These are phyloP conservation scores for Pristionchus exspectatus DNA, from an alignment of 2,888 invertebrate species.

Conservation along the genomic window DNA sequence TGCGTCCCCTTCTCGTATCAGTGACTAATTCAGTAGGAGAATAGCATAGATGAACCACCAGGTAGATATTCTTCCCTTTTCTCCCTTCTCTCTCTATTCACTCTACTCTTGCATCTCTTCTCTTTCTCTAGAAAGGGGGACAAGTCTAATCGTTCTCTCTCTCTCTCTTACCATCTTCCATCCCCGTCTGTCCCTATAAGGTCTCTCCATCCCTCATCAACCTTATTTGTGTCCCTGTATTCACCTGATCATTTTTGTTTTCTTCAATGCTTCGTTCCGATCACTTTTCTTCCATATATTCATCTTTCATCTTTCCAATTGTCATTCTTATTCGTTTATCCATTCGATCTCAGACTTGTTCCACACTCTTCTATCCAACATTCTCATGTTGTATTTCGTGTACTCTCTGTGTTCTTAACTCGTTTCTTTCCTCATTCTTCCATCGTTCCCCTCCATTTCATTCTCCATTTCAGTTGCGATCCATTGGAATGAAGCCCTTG, in stretches of 20 bases:
- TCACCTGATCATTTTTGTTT: neutral
- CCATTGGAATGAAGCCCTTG: constrained; percentile 15
- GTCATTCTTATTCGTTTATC: neutral
- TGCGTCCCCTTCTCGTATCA: constrained; percentile 2
- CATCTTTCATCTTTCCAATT: neutral
- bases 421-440: constrained; percentile 2
- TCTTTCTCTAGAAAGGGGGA: constrained; percentile 29
- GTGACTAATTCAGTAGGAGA: constrained; percentile 2
- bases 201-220: constrained; percentile 27
- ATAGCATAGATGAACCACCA: constrained; percentile 15
- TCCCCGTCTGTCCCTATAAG: neutral
- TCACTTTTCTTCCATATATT: neutral
- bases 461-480: constrained; percentile 18
- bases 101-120: constrained; percentile 33
- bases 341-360: neutral
- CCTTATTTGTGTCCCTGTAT: neutral
- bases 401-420: constrained; percentile 32
- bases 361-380: constrained; percentile 13
- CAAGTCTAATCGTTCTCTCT: constrained; percentile 37
- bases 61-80: neutral
- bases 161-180: constrained; percentile 21
- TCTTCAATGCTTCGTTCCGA: neutral
- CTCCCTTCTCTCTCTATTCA: constrained; percentile 27
- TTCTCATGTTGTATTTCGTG: constrained; percentile 6
- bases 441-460: neutral